Percentiles rank a stretch among this genome's conserved stretches.
Conservation (phyloP, 2,113 vertebrate species). For the Tragelaphus buxtoni region DNA sequence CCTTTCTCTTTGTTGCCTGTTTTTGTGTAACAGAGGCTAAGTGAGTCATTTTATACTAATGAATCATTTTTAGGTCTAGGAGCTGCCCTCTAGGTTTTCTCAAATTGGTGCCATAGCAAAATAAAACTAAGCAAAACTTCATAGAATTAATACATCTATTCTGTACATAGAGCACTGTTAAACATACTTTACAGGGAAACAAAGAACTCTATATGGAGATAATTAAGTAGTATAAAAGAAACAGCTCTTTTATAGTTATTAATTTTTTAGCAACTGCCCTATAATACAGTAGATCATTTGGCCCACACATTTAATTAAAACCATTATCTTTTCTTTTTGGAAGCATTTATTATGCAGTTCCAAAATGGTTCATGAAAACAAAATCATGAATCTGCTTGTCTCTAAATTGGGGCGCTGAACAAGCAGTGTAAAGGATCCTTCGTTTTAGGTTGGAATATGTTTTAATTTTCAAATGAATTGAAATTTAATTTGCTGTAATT, state of each 20-base stretch:
- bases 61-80: conserved; percentile 3
- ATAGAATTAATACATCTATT: background rate
- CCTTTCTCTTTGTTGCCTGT: background rate
- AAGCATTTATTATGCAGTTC: conserved; percentile 3
- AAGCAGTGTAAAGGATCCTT: background rate
- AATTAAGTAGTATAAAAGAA: background rate
- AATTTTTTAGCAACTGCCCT: background rate
- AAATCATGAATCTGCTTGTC: background rate
- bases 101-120: conserved; percentile 15
- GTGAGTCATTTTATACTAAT: conserved; percentile 25
- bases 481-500: background rate
- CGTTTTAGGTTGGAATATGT: background rate
- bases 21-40: background rate
- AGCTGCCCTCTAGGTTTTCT: conserved; percentile 11
- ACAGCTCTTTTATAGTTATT: background rate
- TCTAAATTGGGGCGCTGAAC: background rate
- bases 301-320: conserved; percentile 8
- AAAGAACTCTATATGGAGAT: background rate
- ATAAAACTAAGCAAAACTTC: background rate
- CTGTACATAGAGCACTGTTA: background rate
- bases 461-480: background rate
- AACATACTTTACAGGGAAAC: background rate
- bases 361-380: background rate
- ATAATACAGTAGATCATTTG: background rate
- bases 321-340: background rate